Percentiles rank a stretch among this genome's conserved stretches.
Conservation (phyloP, 2,888 invertebrate genomes). For the Schizotus pectinicornis region DNA sequence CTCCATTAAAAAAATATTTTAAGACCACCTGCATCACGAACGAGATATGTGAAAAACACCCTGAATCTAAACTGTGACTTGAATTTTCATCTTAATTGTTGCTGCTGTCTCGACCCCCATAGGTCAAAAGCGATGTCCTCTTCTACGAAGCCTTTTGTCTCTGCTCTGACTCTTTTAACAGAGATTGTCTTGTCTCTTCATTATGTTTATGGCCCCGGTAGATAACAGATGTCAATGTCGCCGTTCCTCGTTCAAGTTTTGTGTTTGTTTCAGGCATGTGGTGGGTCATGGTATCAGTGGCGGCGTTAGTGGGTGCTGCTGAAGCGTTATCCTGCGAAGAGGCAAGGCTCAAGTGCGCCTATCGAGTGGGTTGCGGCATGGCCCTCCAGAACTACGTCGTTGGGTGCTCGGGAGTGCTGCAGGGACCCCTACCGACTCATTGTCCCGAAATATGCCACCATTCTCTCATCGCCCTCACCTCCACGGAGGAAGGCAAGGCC, state of each 20-base stretch:
- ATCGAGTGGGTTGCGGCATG: conserved; percentile 76
- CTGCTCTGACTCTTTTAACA: neutral
- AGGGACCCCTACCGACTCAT: conserved; percentile 58
- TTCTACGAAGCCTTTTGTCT: neutral
- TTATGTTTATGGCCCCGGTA: neutral
- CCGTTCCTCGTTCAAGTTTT: neutral
- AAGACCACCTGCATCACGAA: too few relatives aligned
- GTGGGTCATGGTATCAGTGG: conserved; percentile 55
- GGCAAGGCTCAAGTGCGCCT: conserved; percentile 76
- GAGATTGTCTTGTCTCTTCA: neutral
- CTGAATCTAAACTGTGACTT: too few relatives aligned
- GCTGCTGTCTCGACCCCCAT: too few relatives aligned
- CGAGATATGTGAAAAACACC: too few relatives aligned
- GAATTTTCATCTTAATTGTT: too few relatives aligned
- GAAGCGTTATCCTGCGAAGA: conserved; percentile 64
- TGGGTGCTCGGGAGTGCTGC: conserved; percentile 73
- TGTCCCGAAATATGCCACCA: conserved; percentile 79
- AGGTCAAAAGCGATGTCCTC: neutral
- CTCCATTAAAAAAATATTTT: too few relatives aligned
- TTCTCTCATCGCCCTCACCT: conserved; percentile 78
- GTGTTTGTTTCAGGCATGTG: conserved; percentile 53
- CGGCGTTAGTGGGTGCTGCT: conserved; percentile 49
- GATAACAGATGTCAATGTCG: too few relatives aligned
- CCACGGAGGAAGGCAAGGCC: conserved; percentile 79
- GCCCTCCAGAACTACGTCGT: conserved; percentile 79